Evolutionary conservation across 2,888 invertebrate genomes (phyloP).

Genomic region (Drosophila maculinotata): DNA sequence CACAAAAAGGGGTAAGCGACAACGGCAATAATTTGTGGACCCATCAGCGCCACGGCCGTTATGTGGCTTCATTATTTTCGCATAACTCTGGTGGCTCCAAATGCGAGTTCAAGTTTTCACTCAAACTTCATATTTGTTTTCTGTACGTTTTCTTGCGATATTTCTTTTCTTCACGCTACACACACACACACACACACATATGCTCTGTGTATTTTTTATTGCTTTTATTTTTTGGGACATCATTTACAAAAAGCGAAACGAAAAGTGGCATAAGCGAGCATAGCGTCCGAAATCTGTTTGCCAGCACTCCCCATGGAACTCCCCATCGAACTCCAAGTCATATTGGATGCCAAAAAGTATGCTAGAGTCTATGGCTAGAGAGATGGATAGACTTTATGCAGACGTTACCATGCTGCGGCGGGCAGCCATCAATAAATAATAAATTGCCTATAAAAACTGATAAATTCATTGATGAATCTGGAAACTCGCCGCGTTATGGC

Average conservation of each 20-base stretch:
- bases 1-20: conserved; percentile 8
- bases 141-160: conserved; percentile 29
- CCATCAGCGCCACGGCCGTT: too few species aligned
- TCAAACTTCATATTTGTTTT: conserved; percentile 1
- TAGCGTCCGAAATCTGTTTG: conserved; percentile 57
- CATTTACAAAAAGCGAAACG: conserved; percentile 20
- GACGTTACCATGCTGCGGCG: conserved; percentile 17
- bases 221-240: conserved; percentile 14
- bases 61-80: conserved; percentile 58
- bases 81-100: conserved; percentile 36
- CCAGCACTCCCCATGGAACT: conserved; percentile 39
- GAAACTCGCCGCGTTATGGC: conserved; percentile 34
- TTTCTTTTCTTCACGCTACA: conserved; percentile 28
- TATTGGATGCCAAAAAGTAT: conserved; percentile 27
- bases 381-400: conserved; percentile 44
- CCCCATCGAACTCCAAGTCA: not conserved
- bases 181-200: conserved; percentile 22
- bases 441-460: conserved; percentile 79
- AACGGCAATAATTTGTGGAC: conserved; percentile 52
- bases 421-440: conserved; percentile 74
- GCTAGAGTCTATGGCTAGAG: conserved; percentile 29
- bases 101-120: conserved; percentile 9
- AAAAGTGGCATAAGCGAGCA: conserved; percentile 15
- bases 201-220: conserved; percentile 9
- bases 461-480: conserved; percentile 77